These are phyloP conservation scores for Labroides dimidiatus DNA, from an alignment of 2,797 vertebrate species.

Conservation along the genomic window DNA sequence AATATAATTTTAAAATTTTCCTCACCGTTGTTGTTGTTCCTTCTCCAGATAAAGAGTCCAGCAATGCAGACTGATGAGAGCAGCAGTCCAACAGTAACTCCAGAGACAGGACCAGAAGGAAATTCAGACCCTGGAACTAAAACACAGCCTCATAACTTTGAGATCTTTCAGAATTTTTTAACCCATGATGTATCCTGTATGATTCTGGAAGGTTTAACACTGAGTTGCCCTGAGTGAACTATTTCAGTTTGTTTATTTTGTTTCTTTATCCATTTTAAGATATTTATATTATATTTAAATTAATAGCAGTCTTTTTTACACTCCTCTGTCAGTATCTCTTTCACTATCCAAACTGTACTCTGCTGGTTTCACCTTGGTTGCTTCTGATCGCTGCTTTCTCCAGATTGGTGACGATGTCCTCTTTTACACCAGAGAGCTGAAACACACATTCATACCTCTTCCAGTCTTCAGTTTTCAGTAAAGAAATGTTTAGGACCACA, in stretches of 20 bases:
- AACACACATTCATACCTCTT: conserved; percentile 46
- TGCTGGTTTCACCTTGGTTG: conserved; percentile 7
- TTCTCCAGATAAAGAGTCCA: conserved; percentile 1
- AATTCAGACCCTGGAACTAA: neutral
- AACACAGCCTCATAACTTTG: too few relatives aligned
- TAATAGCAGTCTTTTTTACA: too few relatives aligned
- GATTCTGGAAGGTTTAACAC: too few relatives aligned
- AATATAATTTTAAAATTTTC: too few relatives aligned
- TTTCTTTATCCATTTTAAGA: too few relatives aligned
- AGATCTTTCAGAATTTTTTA: too few relatives aligned
- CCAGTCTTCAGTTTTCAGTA: conserved; percentile 19
- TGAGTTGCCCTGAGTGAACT: too few relatives aligned
- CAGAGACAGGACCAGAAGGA: neutral
- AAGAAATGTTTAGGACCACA: conserved; percentile 11
- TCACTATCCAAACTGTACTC: too few relatives aligned
- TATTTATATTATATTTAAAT: too few relatives aligned
- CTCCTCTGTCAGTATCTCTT: too few relatives aligned
- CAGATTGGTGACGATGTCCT: conserved; percentile 10
- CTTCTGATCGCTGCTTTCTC: conserved; percentile 19
- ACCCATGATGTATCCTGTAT: too few relatives aligned
- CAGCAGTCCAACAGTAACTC: neutral
- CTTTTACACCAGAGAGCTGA: conserved; percentile 8
- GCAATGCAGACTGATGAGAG: neutral
- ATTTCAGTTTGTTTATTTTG: too few relatives aligned
- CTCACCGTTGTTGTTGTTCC: conserved; percentile 9